Evolutionary conservation across 2,113 vertebrate genomes (phyloP).

Genomic region (Oostethus manadensis): DNA sequence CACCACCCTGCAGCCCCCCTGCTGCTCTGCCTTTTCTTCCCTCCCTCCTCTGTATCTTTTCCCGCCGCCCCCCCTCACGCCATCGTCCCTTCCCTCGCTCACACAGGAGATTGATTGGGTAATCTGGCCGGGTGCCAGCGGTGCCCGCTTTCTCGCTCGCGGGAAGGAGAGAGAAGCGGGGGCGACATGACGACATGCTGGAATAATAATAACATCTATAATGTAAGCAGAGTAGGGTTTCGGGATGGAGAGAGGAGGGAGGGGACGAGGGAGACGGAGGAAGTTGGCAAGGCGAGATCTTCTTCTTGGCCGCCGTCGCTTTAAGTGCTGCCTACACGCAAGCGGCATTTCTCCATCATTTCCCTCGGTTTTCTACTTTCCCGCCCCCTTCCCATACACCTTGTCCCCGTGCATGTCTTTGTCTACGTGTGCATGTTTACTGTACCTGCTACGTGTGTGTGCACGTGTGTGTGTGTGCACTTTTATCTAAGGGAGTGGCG

Average conservation of each 20-base stretch:
- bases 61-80: slow-evolving; percentile 13
- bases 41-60: slow-evolving; percentile 43
- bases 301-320: slow-evolving; percentile 26
- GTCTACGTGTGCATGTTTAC: slow-evolving; percentile 61
- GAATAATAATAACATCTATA: slow-evolving; percentile 70
- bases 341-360: slow-evolving; percentile 37
- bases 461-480: slow-evolving; percentile 43
- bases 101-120: slow-evolving; percentile 73
- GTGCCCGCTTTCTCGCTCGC: slow-evolving; percentile 65
- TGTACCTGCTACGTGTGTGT: slow-evolving; percentile 46
- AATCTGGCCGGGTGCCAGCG: slow-evolving; percentile 72
- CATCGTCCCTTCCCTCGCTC: slow-evolving; percentile 30
- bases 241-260: slow-evolving; percentile 42
- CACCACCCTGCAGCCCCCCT: slow-evolving; percentile 10
- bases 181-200: slow-evolving; percentile 64
- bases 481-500: slow-evolving; percentile 55
- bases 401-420: slow-evolving; percentile 47
- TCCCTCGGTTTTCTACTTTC: slow-evolving; percentile 34
- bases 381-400: slow-evolving; percentile 10
- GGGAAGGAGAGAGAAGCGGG: slow-evolving; percentile 69
- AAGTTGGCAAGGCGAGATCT: slow-evolving; percentile 42
- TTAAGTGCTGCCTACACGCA: slow-evolving; percentile 44
- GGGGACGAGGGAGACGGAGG: slow-evolving; percentile 21
- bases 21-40: slow-evolving; percentile 38
- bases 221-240: slow-evolving; percentile 47